Evolutionary conservation across 2,888 invertebrate species (phyloP).

Genomic region (Polyploca ridens): DNA sequence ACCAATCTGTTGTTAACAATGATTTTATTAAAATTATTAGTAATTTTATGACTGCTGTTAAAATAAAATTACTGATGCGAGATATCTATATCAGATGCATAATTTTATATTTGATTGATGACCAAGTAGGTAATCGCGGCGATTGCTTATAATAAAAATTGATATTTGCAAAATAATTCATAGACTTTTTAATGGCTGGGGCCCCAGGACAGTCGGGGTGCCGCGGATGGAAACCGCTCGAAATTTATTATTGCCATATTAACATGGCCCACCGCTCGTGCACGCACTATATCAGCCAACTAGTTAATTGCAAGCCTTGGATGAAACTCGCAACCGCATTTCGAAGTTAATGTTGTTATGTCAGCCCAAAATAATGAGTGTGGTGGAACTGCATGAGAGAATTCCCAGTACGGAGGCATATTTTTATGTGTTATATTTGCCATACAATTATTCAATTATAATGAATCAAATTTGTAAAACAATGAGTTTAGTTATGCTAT

Average conservation of each 20-base stretch:
- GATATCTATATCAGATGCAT: no score
- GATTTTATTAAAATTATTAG: no score
- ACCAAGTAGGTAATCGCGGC: background rate
- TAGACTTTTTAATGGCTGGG: constrained; percentile 62
- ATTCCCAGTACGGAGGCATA: constrained; percentile 25
- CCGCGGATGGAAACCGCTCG: constrained; percentile 64
- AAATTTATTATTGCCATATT: constrained; percentile 82
- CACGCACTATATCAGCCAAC: constrained; percentile 74
- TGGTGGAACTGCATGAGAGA: constrained; percentile 50
- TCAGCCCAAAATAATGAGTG: constrained; percentile 71
- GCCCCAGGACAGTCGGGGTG: constrained; percentile 49
- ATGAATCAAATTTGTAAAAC: no score
- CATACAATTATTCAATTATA: background rate
- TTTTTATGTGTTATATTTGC: background rate
- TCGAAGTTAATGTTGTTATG: constrained; percentile 75
- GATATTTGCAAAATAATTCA: constrained; percentile 62
- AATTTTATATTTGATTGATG: background rate
- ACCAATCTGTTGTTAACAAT: constrained; percentile 58
- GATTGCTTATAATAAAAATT: constrained; percentile 44
- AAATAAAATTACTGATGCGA: no score
- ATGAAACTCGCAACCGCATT: constrained; percentile 77
- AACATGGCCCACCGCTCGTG: constrained; percentile 60
- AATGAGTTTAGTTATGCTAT: background rate
- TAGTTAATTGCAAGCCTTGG: constrained; percentile 78
- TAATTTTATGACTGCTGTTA: no score